Evolutionary conservation across 2,113 vertebrate species (phyloP), one percentile per base, ranked within the genome.

Genomic region (Chloropsis hardwickii): DNA sequence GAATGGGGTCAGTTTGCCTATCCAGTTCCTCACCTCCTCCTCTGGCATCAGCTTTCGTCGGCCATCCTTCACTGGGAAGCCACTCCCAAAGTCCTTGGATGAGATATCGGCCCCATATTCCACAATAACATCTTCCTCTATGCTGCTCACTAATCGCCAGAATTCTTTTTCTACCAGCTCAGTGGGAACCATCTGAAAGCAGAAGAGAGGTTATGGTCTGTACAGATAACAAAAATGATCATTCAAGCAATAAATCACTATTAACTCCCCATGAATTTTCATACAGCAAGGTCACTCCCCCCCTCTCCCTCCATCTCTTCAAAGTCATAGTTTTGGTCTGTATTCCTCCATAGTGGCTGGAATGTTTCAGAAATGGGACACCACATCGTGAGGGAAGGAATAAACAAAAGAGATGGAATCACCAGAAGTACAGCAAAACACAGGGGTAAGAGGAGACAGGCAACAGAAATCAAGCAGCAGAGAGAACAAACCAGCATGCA

Each of bases 161-260:
- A 99, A 99, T 95, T 99, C 99, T 70, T 99, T 99, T 96, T 99
- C 99, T 92, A 99, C 99, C 33, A 99, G 94, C 96, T 99, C 99
- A 13, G 99, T 99, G 45, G 99, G 99, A 81, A 99, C 99, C 99
- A 99, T 99, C 99, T 99, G 97, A 90, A 84, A 95, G 83, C 12
- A 31, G 29, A 35, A 94, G 80, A 95, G 31, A 65, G 15, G 25
- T 70, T 16, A 66, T 4, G 13, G 25, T 17, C 53, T 5, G 27
- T 31, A 39, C 39, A 85, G 47, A 6, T 37, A 62, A 91, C 23
- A 73, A 50, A 61, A 69, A 58, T 47, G 51, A 70, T 9, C 14
- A 62, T 31, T 74, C 40, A 56, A 66, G 15, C 33, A 77, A 23
- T 29, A 85, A 35, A 73, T 15, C 7, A 0, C 20, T 35, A 24